Base-by-base conservation (phyloP, 2,888 invertebrate genomes). In the Cordylochernes scorpioides region DNA sequence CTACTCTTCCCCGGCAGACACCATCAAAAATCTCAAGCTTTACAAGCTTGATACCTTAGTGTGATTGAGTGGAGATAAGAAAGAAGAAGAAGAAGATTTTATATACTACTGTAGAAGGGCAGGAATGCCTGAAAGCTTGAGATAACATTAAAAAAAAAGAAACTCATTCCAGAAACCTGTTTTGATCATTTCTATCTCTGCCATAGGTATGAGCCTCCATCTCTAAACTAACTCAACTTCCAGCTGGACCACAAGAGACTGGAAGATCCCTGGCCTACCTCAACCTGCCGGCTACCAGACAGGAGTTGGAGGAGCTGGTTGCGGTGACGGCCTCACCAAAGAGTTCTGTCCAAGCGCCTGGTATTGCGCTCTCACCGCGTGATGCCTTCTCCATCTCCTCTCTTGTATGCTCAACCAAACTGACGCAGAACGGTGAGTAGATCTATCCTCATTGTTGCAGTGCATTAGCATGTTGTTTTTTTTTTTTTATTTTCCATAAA, bases 361-460 rank as follows among this genome's bases (percentile, higher is more conserved):
- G 27, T 17, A 36, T 29, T 24, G 9, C 29, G 9, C 26, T 36
- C 21, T 33, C 35, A 12, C 6, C 28, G 16, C 30, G 71, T 45
- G 88, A 91, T 55, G 60, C 58, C 30, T 69, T 88, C 49, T 57
- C 61, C 8, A 75, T 88, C 39, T 60, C 65, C 15, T 74, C 78
- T 3, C 71, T 71, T 49, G 66, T 82, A 34, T 82, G 80, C 55
- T 82, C 82, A 30, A 84, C 82, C 6, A 82, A 82, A 54, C 62
- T 86, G 35, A 84, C 82, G 4, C 82, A 84, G 54, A 74, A 82
- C 54, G 71, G 73, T 71, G 53, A 50, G 52, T 47, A 12, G 10
- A 10, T n/a, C 14, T 5, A n/a, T 24, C 5, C 6, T 10, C 4
- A 15, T 6, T 15, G 10, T 17, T 15, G 21, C 13, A 24, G n/a